These are phyloP conservation scores for Pseudoatta argentina DNA, from an alignment of 1,140 invertebrate species.

Conservation along the genomic window DNA sequence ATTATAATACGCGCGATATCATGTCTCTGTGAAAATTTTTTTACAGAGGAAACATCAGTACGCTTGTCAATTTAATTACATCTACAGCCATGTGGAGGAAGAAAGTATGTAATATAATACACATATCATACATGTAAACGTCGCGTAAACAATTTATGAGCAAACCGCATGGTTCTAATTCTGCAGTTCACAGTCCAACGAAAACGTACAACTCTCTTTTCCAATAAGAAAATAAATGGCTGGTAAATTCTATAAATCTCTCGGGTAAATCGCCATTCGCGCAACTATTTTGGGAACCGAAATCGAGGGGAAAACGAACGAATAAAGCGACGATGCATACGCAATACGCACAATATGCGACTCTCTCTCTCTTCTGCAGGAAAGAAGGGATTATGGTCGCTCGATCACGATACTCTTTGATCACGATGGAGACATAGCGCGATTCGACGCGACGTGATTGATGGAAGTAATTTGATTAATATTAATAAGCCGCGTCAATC, in stretches of 20 bases:
- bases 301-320: conserved; percentile 19
- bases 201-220: conserved; percentile 9
- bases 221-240: not conserved
- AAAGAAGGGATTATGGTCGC: conserved; percentile 12
- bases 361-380: not conserved
- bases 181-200: not conserved
- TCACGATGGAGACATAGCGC: conserved; percentile 41
- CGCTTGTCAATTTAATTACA: conserved; percentile 15
- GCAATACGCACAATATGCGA: not conserved
- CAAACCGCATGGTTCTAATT: not conserved
- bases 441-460: conserved; percentile 35
- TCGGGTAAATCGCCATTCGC: conserved; percentile 7
- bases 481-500: conserved; percentile 63
- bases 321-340: not conserved
- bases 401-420: conserved; percentile 7
- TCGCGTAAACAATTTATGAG: not conserved
- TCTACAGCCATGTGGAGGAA: not conserved
- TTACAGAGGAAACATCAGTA: not conserved
- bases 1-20: not conserved
- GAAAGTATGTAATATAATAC: not conserved
- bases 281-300: conserved; percentile 18
- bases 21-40: not conserved
- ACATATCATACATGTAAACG: conserved; percentile 8
- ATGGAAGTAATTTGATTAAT: conserved; percentile 66
- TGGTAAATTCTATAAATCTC: conserved; percentile 40